Evolutionary conservation across 2,113 vertebrate genomes (phyloP), one percentile per base, ranked within the genome.

Genomic region (Cyrtonyx montezumae): DNA sequence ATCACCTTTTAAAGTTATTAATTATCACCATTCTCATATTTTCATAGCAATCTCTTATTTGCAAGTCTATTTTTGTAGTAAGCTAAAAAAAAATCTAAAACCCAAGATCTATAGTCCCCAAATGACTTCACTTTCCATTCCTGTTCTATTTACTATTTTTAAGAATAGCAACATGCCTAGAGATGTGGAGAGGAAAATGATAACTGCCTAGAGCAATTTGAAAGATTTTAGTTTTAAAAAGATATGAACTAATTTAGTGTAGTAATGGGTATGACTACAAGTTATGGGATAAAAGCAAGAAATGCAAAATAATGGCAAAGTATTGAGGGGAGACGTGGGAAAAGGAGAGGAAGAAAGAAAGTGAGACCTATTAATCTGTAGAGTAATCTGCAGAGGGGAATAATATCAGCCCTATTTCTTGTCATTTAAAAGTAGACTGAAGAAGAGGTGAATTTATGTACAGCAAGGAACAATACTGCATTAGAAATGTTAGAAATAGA

Each of bases 341-440:
- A 91, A 83, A 88, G 53, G 69, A 51, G 48, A 91, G 0, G 0
- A 77, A 85, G 58, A 89, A 62, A 88, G 58, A 92, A 46, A 66
- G 14, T 59, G 63, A 94, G 88, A 90, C n/a, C 66, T 84, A 92
- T 94, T 93, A 87, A 92, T 87, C 66, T 65, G 6, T 49, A 71
- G 37, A 90, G 56, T 45, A 71, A 65, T 84, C 83, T 95, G 74
- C 30, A 90, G 93, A 92, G 36, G 53, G 86, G 61, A 91, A 91
- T 86, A 94, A 76, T 55, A 53, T 76, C 75, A 90, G n/a, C 37
- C 21, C 40, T 10, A 37, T 91, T 93, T 86, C 74, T 58, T 95
- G 91, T 76, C 88, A 95, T 93, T 94, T 95, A 88, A 90, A 95
- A 79, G 78, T 2, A 96, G 92, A 75, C 36, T 71, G 95, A 96